phyloP scores from a whole-genome alignment of 2,888 invertebrate species.

The Pocota personata region DNA sequence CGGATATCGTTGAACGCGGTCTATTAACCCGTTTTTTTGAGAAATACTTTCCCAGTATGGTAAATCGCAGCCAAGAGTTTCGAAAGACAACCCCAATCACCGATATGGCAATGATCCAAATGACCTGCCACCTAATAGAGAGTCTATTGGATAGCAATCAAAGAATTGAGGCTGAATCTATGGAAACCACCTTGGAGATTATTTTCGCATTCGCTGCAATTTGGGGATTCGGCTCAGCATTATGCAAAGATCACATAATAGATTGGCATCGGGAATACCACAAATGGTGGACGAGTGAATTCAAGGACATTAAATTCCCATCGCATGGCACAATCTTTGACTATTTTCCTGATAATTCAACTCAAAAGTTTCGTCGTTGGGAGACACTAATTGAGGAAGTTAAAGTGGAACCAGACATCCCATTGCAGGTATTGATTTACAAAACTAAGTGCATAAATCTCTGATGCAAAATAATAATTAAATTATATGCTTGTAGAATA shows the following conservation, averaged over 20 bases:
- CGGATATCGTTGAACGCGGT: slow-evolving; percentile 89
- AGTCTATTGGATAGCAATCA: slow-evolving; percentile 86
- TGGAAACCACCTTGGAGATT: slow-evolving; percentile 88
- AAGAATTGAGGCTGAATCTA: slow-evolving; percentile 86
- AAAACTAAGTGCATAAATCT: not conserved
- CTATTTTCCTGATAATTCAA: slow-evolving; percentile 93
- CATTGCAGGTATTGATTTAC: slow-evolving; percentile 88
- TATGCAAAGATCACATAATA: slow-evolving; percentile 94
- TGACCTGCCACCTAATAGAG: slow-evolving; percentile 94
- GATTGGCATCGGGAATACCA: slow-evolving; percentile 98
- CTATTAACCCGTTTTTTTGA: slow-evolving; percentile 95
- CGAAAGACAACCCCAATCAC: slow-evolving; percentile 96
- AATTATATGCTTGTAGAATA: slow-evolving; percentile 84
- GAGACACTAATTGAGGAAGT: slow-evolving; percentile 87
- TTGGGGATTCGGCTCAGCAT: slow-evolving; percentile 97
- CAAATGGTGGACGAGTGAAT: slow-evolving; percentile 97
- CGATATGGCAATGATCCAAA: slow-evolving; percentile 94
- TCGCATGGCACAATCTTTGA: slow-evolving; percentile 92
- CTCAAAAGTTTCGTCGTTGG: slow-evolving; percentile 94
- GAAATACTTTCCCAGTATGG: slow-evolving; percentile 94
- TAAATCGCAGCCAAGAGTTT: slow-evolving; percentile 91
- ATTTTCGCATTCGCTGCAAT: slow-evolving; percentile 95
- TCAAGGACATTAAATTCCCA: slow-evolving; percentile 96
- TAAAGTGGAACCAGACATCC: slow-evolving; percentile 92
- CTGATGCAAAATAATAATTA: not conserved